Evolutionary conservation across 2,113 vertebrate species (phyloP).

Genomic region (Agapornis roseicollis): DNA sequence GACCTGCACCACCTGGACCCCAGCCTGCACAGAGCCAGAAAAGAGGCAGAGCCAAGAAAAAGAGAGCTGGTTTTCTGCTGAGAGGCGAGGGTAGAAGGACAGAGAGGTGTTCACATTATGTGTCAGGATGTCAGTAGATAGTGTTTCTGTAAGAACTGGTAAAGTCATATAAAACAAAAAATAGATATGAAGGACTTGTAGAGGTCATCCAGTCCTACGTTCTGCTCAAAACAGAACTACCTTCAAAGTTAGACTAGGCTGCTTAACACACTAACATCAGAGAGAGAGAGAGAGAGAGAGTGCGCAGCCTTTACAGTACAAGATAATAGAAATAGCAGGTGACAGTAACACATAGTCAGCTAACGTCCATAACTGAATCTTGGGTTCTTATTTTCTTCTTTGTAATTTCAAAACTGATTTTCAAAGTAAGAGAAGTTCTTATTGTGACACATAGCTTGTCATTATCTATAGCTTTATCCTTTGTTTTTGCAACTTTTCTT

Average conservation of each 20-base stretch:
- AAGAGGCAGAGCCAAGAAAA: not conserved
- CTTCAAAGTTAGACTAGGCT: not conserved
- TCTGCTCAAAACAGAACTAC: not conserved
- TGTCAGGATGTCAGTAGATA: not conserved
- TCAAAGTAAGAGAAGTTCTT: not conserved
- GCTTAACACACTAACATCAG: not conserved
- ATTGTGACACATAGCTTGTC: not conserved
- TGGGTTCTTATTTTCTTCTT: not conserved
- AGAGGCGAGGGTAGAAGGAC: not conserved
- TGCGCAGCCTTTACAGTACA: not conserved
- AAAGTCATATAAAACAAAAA: not conserved
- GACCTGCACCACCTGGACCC: not conserved
- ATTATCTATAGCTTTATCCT: not conserved
- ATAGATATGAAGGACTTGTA: not conserved
- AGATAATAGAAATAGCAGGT: slow-evolving; percentile 16
- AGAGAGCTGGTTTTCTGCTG: not conserved
- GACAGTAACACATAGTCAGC: not conserved
- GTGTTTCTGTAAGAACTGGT: not conserved
- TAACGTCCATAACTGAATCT: not conserved
- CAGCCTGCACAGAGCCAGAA: not conserved
- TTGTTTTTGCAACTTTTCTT: not conserved
- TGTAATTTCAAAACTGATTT: not conserved
- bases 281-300: not conserved
- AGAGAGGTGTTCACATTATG: not conserved
- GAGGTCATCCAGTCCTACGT: not conserved